Evolutionary conservation across 2,113 vertebrate species (phyloP), one percentile per base, ranked within the genome.

Genomic region (Turdus rufiventris): DNA sequence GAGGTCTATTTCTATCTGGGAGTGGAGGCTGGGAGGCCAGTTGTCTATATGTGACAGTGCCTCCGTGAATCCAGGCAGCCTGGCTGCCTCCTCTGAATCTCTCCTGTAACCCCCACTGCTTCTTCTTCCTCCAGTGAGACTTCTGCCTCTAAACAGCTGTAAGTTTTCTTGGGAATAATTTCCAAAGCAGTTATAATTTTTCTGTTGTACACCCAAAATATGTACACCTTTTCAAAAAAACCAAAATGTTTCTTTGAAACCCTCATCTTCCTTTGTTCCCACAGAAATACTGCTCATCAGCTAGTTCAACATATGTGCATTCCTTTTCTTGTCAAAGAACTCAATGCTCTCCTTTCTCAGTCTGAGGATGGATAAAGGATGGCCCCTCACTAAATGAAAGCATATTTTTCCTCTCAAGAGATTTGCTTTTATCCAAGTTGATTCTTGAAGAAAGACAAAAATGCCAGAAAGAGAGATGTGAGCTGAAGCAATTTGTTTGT

Each of bases 361-460:
- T 36, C 65, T 68, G 40, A 92, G 25, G 56, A 63, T 60, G 63
- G 76, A 70, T 77, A 81, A 81, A 84, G 45, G 45, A 78, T 86
- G 70, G 86, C 78, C 50, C 40, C 21, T 78, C n/a, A 29, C 45
- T 91, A 93, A 93, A 68, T 43, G 33, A 61, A 89, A 94, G 38
- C 66, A 65, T 72, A 53, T 50, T 94, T 92, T 91, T 78, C 45
- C 58, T 65, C 87, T 87, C 61, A 80, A 77, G 80, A 92, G 73
- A 68, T 85, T 81, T 91, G 31, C 58, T 87, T 91, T 95, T 79
- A 85, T 78, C 74, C 62, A 68, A 56, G 45, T 61, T 87, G 14
- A 87, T 92, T 91, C 80, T 87, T 94, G 66, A 89, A 84, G 68
- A 63, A 72, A 81, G 61, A 78, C 65, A 72, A 91, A 91, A 87